These are phyloP conservation scores for Oreocharis arfaki DNA, from an alignment of 2,113 vertebrate species.

Conservation along the genomic window DNA sequence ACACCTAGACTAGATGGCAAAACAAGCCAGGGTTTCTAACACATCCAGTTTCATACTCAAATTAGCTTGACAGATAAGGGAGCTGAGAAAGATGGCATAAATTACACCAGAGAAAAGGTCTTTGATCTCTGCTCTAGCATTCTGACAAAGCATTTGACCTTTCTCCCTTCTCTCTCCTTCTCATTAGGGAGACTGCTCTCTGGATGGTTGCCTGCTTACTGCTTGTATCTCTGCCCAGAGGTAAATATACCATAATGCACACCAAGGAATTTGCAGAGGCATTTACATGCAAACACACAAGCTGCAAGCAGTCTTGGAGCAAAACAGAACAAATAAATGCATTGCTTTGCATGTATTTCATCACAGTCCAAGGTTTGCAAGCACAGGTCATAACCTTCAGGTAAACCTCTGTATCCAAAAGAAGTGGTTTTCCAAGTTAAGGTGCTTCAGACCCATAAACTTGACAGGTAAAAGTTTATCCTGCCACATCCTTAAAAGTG, in stretches of 20 bases:
- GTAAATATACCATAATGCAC: slow-evolving; percentile 3
- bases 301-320: not conserved
- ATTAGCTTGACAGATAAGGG: not conserved
- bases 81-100: not conserved
- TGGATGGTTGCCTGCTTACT: slow-evolving; percentile 11
- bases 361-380: not conserved
- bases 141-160: not conserved
- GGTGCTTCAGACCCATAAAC: not conserved
- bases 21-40: not conserved
- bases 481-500: not conserved
- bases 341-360: not conserved
- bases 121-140: not conserved
- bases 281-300: not conserved
- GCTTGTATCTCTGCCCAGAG: slow-evolving; percentile 6
- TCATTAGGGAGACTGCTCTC: slow-evolving; percentile 15
- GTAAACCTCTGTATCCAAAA: not conserved
- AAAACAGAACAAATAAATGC: not conserved
- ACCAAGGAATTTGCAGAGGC: not conserved
- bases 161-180: slow-evolving; percentile 15
- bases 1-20: not conserved
- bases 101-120: not conserved
- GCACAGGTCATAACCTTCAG: not conserved
- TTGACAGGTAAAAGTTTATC: not conserved
- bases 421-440: not conserved
- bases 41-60: not conserved